Base-by-base conservation (phyloP, 2,113 vertebrate species). In the Periophthalmus modestus region DNA sequence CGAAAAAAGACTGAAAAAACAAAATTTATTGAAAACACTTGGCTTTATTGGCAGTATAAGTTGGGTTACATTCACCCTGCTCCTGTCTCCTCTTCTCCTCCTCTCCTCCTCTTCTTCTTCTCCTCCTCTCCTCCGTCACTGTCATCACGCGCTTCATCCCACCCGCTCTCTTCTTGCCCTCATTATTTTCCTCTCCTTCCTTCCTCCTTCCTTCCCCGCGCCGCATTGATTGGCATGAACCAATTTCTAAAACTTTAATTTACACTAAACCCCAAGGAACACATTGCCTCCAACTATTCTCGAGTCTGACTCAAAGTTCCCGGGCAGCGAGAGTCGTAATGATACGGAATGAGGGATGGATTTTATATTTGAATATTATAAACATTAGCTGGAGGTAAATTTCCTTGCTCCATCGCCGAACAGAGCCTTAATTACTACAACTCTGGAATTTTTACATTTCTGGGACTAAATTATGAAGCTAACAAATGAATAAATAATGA, bases 231-330 rank as follows among this genome's bases (percentile, higher is more conserved):
- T 93, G 91, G 89, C 92, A 89, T 84, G 86, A 87, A 91, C 81
- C 89, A 88, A 91, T 93, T 93, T 91, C 82, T 88, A 79, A 89
- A 91, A 91, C 81, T 90, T 91, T 87, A 90, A 90, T 92, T 92
- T 91, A 80, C 85, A 81, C 85, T 88, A 83, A 88, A 89, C 87
- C 91, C 88, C 69, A 76, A 86, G 86, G 91, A 91, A 86, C 88
- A 85, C 81, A 88, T 87, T 69, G 86, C 92, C 89, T 90, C 87
- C 80, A 91, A 90, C 85, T 85, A 78, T 87, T 84, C 78, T 83
- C 81, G 67, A 82, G 89, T 85, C 86, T 74, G 69, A 86, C 85
- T 89, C 84, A 73, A 86, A 88, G 82, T 88, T 87, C 78, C 78
- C 54, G 72, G 73, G 84, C 78, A 77, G 87, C 48, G 81, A 90